Evolutionary conservation across 1,140 invertebrate genomes (phyloP), one percentile per base, ranked within the genome.

Genomic region (Hyles vespertilio): DNA sequence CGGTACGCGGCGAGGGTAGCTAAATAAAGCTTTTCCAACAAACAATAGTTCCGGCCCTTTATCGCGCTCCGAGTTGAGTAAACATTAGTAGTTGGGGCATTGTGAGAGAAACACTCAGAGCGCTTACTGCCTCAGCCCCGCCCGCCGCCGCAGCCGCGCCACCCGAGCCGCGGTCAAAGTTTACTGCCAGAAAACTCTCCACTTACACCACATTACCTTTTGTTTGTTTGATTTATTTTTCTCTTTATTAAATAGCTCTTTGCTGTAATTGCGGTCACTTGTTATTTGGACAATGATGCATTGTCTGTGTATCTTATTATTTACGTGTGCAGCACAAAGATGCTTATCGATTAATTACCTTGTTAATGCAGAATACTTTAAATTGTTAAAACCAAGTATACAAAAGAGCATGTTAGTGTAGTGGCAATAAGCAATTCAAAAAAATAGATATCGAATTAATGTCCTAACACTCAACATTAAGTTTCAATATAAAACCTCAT

Each of bases 21-120:
- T 67, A 79, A 82, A 89, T 89, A 89, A 89, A 89, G 86, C 84
- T 89, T 87, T 82, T 72, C 77, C 78, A 81, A 84, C 84, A 89
- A 89, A 89, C 86, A 89, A 89, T 89, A 89, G 84, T 87, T 89
- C 86, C 86, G 86, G 86, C 74, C 86, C 79, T 89, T 89, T 89
- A 84, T 87, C 81, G 81, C 73, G 70, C 71, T 65, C 72, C 65
- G 74, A 78, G 79, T 85, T 81, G 74, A 84, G 83, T 84, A 86
- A 89, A 87, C 80, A 88, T 88, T 88, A 87, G 85, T 88, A 87
- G 84, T 87, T 84, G 77, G 80, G 71, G 69, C 70, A 77, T 84
- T 87, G 77, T 87, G 73, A 71, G 36, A 5, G 36, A 40, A 40
- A 40, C 36, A 8, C 36, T 40, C 36, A 8, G 22, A 22, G 36